These are phyloP conservation scores for Stenurella melanura DNA, from an alignment of 2,888 invertebrate species.

Conservation along the genomic window DNA sequence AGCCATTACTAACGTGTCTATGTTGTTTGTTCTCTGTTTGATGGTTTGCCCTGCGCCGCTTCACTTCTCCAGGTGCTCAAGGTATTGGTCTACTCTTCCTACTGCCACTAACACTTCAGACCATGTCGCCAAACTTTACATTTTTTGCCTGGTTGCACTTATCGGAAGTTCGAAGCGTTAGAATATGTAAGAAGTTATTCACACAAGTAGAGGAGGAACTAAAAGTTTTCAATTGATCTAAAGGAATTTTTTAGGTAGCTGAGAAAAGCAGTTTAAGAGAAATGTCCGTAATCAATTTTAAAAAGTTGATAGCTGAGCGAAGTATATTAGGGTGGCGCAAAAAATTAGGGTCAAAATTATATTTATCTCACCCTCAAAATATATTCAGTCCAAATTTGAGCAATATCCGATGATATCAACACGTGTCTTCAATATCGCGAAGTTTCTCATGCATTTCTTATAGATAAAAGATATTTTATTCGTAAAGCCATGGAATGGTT, in stretches of 20 bases:
- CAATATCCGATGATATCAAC: too few species aligned
- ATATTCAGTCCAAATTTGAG: too few species aligned
- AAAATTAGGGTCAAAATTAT: too few species aligned
- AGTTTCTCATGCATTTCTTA: too few species aligned
- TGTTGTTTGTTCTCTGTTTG: slow-evolving; percentile 74
- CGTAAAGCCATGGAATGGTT: too few species aligned
- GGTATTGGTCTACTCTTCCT: slow-evolving; percentile 69
- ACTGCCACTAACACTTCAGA: slow-evolving; percentile 37
- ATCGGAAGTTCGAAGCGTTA: slow-evolving; percentile 15
- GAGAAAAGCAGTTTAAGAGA: background rate
- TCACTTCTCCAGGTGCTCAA: slow-evolving; percentile 75
- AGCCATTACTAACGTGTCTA: slow-evolving; percentile 71
- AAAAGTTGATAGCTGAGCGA: too few species aligned
- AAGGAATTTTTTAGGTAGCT: background rate
- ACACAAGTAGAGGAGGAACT: background rate
- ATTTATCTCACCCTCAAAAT: too few species aligned
- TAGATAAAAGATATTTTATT: too few species aligned
- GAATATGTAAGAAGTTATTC: background rate
- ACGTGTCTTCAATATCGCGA: too few species aligned
- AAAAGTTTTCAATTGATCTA: too few species aligned
- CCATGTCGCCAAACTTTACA: slow-evolving; percentile 34
- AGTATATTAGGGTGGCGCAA: too few species aligned
- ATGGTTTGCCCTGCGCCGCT: slow-evolving; percentile 72
- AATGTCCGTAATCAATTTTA: too few species aligned
- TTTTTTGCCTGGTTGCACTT: slow-evolving; percentile 20